A percentile compares a stretch with the other conserved stretches of the same genome.
Conservation (phyloP, 2,888 invertebrate species). For the Strigamia crassipes region DNA sequence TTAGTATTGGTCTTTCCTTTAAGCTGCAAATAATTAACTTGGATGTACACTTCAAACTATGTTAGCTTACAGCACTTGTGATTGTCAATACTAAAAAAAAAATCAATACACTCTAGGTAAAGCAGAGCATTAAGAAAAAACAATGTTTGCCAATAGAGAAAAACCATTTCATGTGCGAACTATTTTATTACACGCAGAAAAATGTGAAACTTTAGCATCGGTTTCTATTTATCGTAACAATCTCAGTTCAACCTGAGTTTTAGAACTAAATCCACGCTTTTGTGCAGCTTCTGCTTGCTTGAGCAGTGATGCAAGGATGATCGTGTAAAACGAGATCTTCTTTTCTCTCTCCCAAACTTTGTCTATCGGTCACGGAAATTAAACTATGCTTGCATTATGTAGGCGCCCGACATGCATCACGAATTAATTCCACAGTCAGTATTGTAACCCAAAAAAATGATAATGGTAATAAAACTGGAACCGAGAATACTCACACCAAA, state of each 20-base stretch:
- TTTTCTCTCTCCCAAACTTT: constrained; percentile 13
- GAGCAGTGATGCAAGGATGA: constrained; percentile 12
- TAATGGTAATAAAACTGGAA: background rate
- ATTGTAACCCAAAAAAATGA: background rate
- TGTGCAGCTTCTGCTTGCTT: constrained; percentile 6
- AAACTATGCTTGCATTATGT: constrained; percentile 32
- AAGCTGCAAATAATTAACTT: constrained; percentile 22
- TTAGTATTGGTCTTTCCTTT: constrained; percentile 7
- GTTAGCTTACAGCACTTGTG: background rate
- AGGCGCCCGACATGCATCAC: background rate
- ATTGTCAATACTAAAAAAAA: background rate
- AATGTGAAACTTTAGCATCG: background rate
- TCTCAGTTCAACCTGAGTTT: constrained; percentile 25
- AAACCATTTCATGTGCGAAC: background rate
- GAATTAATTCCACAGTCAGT: background rate
- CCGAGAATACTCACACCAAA: no score
- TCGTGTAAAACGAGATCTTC: constrained; percentile 23
- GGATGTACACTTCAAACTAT: background rate
- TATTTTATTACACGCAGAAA: background rate
- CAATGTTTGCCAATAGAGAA: background rate
- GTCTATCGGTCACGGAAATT: constrained; percentile 42
- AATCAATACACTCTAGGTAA: background rate
- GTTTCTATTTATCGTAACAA: constrained; percentile 4
- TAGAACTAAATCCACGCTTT: constrained; percentile 17
- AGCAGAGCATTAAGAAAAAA: background rate